Percentiles rank a stretch among this genome's conserved stretches.
These are phyloP conservation scores for Drosophila guanche DNA, from an alignment of 1,140 invertebrate genomes.

Conservation along the genomic window DNA sequence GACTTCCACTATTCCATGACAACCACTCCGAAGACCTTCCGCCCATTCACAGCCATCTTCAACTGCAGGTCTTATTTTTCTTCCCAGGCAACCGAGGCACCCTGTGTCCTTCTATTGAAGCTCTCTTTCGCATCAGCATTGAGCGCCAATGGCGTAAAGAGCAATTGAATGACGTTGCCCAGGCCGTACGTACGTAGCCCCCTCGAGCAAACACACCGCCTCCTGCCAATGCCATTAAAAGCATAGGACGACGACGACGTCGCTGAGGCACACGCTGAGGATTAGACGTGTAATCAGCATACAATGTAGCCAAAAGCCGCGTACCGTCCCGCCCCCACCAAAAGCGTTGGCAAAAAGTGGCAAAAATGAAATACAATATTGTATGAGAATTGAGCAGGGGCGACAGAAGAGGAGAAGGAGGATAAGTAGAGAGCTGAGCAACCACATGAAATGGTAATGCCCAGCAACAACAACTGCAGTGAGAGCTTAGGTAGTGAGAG, in stretches of 20 bases:
- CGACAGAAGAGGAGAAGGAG: too few species aligned
- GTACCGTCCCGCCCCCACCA: constrained; percentile 8
- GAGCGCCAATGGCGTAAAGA: constrained; percentile 68
- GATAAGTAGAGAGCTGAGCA: constrained; percentile 37
- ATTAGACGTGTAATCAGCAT: constrained; percentile 82
- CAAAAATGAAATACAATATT: constrained; percentile 81
- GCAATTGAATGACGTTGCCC: constrained; percentile 63
- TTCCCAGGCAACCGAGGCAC: constrained; percentile 15
- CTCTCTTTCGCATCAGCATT: constrained; percentile 36
- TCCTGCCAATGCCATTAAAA: constrained; percentile 41
- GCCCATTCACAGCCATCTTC: too few species aligned
- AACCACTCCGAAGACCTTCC: too few species aligned
- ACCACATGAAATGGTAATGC: constrained; percentile 60
- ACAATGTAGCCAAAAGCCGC: constrained; percentile 72
- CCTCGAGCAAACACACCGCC: neutral
- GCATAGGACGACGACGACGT: constrained; percentile 35
- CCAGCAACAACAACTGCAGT: constrained; percentile 15
- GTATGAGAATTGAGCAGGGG: neutral
- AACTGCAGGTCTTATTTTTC: constrained; percentile 13
- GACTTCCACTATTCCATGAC: too few species aligned
- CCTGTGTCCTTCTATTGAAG: constrained; percentile 67
- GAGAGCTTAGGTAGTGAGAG: constrained; percentile 7
- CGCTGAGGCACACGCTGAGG: constrained; percentile 69
- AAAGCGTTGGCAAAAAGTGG: constrained; percentile 62
- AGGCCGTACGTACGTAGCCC: neutral